Evolutionary conservation across 2,888 invertebrate species (phyloP), one percentile per base, ranked within the genome.

Genomic region (Linyphia triangularis): DNA sequence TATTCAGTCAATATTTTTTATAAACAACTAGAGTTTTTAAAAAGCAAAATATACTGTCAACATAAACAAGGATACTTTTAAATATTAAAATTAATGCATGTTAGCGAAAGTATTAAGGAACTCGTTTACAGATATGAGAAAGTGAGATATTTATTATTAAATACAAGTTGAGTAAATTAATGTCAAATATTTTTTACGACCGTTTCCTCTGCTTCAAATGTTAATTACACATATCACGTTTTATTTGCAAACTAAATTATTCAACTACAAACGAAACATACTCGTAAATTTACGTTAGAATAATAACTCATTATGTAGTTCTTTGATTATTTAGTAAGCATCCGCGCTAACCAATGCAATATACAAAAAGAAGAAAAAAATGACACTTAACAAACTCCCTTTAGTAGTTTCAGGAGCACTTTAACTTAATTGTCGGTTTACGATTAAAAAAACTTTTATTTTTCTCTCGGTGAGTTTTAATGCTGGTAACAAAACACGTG

Each of bases 341-440:
- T 69, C 22, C 43, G 40, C 63, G n/a, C 33, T 40, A 82, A 33
- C 19, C 63, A 33, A 16, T 59, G 24, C 28, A 40, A 6, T 19
- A 59, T 30, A 2, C 33, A 4, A 75, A 75, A 75, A 37, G 19
- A 59, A 75, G 61, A 9, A 75, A 28, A 65, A 9, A 4, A n/a
- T 5, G 16, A 57, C 72, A 26, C 24, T 19, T 4, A 28, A n/a
- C 22, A 33, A 61, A 59, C 22, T 63, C 16, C n/a, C 24, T 16
- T 37, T 28, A 37, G 30, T 37, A 37, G 77, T 61, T 63, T 22
- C 63, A 22, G 13, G 9, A 63, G 24, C 37, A 63, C 61, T 59
- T 77, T 77, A 77, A 63, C 77, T 77, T 63, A 77, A 77, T 77
- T 77, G 63, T 77, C 33, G 37, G 61, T 77, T 19, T 28, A 33